phyloP scores from a whole-genome alignment of 2,113 vertebrate genomes.

The Saimiri boliviensis region DNA sequence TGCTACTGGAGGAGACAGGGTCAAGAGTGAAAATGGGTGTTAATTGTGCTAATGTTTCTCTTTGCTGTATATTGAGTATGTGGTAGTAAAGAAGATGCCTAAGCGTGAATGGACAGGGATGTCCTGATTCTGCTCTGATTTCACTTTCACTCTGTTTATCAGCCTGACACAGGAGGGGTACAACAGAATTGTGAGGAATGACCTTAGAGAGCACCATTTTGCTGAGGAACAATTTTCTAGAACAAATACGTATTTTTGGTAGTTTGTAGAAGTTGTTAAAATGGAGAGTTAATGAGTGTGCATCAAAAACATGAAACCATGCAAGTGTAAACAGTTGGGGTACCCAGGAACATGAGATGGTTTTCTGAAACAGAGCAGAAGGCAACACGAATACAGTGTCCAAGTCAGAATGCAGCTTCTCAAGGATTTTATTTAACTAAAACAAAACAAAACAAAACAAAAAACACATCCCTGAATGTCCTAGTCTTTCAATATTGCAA shows the following conservation, averaged over 20 bases:
- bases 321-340: neutral
- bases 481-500: neutral
- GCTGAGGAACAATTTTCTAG: neutral
- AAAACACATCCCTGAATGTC: neutral
- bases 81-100: neutral
- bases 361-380: neutral
- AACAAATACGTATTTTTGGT: neutral
- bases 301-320: neutral
- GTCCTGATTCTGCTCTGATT: neutral
- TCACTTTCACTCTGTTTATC: neutral
- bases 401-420: neutral
- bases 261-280: neutral
- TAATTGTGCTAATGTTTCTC: neutral
- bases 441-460: too few species aligned
- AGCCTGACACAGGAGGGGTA: neutral
- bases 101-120: accelerated
- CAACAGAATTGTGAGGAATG: neutral
- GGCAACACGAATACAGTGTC: accelerated
- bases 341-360: accelerated
- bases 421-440: neutral
- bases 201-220: neutral
- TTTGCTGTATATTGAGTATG: neutral
- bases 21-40: neutral
- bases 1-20: neutral
- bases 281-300: neutral